Evolutionary conservation across 2,797 vertebrate species (phyloP).

Genomic region (Gallinago nigripennis): DNA sequence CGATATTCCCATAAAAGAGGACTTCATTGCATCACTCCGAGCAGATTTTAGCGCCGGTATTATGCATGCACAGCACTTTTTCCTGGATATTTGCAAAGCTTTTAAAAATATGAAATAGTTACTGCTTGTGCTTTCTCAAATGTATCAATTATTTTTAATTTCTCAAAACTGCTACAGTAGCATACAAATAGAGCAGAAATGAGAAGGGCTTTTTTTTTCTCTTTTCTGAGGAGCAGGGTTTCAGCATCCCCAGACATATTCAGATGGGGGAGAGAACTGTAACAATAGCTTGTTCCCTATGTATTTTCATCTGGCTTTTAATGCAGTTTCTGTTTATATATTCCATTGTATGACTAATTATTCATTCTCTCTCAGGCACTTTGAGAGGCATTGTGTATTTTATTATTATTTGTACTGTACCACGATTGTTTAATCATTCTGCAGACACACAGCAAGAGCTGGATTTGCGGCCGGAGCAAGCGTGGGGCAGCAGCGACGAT

Average conservation of each 20-base stretch:
- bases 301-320: neutral
- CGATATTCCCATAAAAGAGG: neutral
- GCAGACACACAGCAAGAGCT: neutral
- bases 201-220: neutral
- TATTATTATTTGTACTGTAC: neutral
- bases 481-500: neutral
- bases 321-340: neutral
- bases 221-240: neutral
- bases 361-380: neutral
- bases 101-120: constrained; percentile 61
- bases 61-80: constrained; percentile 48
- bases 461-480: neutral
- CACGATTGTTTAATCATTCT: neutral
- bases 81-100: constrained; percentile 55
- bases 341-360: constrained; percentile 11
- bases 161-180: constrained; percentile 30
- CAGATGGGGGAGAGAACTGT: neutral
- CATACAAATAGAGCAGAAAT: constrained; percentile 40
- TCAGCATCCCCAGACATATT: constrained; percentile 17
- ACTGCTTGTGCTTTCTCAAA: constrained; percentile 31
- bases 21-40: neutral
- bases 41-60: neutral
- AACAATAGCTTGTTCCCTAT: neutral
- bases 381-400: neutral
- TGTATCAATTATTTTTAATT: constrained; percentile 68